Percentiles rank a stretch among this genome's conserved stretches.
phyloP scores from a whole-genome alignment of 2,113 vertebrate species.

The Urocolius indicus region DNA sequence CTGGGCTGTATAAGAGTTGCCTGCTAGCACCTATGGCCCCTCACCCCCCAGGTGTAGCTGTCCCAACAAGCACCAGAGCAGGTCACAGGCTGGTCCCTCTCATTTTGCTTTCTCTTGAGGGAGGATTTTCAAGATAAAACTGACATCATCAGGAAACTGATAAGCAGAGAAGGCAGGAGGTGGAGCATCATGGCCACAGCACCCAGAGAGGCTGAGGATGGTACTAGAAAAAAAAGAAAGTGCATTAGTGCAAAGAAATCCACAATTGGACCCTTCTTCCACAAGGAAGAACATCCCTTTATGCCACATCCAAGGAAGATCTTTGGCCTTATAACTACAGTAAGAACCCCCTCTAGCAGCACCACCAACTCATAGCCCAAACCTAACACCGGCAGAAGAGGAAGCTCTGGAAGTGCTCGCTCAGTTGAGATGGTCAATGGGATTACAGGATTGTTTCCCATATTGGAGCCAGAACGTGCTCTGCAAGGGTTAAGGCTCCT shows the following conservation, averaged over 20 bases:
- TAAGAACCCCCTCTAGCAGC: neutral
- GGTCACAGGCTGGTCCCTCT: neutral
- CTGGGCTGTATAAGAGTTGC: neutral
- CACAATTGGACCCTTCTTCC: rapidly evolving
- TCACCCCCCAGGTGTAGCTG: neutral
- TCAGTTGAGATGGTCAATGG: neutral
- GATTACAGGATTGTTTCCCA: neutral
- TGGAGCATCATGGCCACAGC: neutral
- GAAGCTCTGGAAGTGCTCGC: neutral
- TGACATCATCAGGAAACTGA: neutral
- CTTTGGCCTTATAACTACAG: rapidly evolving
- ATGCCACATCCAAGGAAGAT: neutral
- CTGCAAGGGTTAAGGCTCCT: neutral
- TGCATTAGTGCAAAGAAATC: neutral
- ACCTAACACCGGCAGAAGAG: neutral
- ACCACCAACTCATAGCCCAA: neutral
- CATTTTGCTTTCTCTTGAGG: neutral
- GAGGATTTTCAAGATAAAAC: slow-evolving; percentile 8
- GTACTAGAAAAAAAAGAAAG: neutral
- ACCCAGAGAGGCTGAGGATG: neutral
- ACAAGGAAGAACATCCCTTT: neutral
- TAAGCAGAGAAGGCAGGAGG: slow-evolving; percentile 43
- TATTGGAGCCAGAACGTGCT: neutral
- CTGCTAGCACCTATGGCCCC: neutral
- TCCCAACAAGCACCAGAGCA: neutral